phyloP scores from a whole-genome alignment of 1,140 invertebrate genomes.

The Lasioglossum baleicum region DNA sequence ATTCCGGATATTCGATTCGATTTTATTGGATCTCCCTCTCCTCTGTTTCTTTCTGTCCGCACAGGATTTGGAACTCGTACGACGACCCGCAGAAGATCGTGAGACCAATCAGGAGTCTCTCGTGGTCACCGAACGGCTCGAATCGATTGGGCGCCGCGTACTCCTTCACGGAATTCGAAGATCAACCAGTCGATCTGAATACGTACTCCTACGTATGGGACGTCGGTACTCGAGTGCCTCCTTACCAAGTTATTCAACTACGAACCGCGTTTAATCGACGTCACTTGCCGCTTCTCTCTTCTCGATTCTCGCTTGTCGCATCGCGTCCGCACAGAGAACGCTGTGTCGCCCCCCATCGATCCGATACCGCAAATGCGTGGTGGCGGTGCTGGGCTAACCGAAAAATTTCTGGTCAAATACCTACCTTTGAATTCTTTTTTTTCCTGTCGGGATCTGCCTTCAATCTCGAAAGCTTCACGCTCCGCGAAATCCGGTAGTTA shows the following conservation, averaged over 20 bases:
- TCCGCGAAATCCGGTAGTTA: background rate
- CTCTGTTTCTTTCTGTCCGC: constrained; percentile 14
- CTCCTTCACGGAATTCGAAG: constrained; percentile 89
- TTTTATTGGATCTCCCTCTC: background rate
- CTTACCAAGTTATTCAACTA: background rate
- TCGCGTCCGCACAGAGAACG: too few species aligned
- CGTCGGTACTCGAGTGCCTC: constrained; percentile 82
- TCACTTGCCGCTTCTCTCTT: constrained; percentile 5
- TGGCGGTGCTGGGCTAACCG: background rate
- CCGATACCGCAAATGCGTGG: background rate
- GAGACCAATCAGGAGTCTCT: constrained; percentile 89
- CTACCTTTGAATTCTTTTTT: background rate
- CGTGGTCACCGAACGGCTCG: constrained; percentile 92
- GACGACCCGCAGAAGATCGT: constrained; percentile 83
- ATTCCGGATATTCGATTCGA: background rate
- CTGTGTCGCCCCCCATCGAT: background rate
- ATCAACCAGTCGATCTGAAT: constrained; percentile 68
- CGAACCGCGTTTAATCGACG: background rate
- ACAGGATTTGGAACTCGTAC: constrained; percentile 69
- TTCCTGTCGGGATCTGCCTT: background rate
- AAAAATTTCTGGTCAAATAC: constrained; percentile 3
- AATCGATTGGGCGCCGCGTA: constrained; percentile 91
- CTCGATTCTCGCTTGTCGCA: too few species aligned
- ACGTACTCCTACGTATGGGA: constrained; percentile 94
- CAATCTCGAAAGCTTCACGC: background rate